Percentiles rank a stretch among this genome's conserved stretches.
These are phyloP conservation scores for Beris chalybata DNA, from an alignment of 2,888 invertebrate species.

Conservation along the genomic window DNA sequence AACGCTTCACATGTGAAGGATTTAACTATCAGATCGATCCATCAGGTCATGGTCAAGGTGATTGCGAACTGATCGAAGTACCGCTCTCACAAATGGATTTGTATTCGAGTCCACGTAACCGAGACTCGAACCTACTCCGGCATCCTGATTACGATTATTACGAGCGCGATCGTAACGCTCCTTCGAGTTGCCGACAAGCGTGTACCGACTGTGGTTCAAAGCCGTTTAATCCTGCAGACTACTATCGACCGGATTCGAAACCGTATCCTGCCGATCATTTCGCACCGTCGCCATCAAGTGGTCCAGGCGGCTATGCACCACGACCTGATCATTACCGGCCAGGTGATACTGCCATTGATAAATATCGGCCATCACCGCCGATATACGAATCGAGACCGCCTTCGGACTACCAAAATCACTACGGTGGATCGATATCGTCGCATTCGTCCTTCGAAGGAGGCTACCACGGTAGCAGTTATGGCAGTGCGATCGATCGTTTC, in stretches of 20 bases:
- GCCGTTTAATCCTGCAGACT: slow-evolving; percentile 46
- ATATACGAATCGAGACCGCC: slow-evolving; percentile 48
- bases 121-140: slow-evolving; percentile 58
- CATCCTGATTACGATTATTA: slow-evolving; percentile 77
- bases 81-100: slow-evolving; percentile 71
- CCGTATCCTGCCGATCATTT: slow-evolving; percentile 43
- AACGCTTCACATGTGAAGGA: slow-evolving; percentile 76
- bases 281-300: slow-evolving; percentile 40
- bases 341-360: slow-evolving; percentile 46
- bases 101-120: slow-evolving; percentile 55
- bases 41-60: slow-evolving; percentile 70
- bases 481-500: slow-evolving; percentile 51
- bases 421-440: slow-evolving; percentile 47
- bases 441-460: slow-evolving; percentile 45
- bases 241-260: slow-evolving; percentile 49
- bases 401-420: slow-evolving; percentile 47
- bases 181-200: slow-evolving; percentile 60
- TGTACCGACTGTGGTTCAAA: slow-evolving; percentile 52
- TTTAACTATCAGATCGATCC: slow-evolving; percentile 82
- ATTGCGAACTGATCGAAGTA: slow-evolving; percentile 75
- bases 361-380: slow-evolving; percentile 43
- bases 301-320: slow-evolving; percentile 40
- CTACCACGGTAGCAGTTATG: slow-evolving; percentile 45
- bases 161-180: slow-evolving; percentile 74
- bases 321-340: slow-evolving; percentile 46